These are phyloP conservation scores for Halcyon senegalensis DNA, from an alignment of 2,113 vertebrate species.

Conservation along the genomic window DNA sequence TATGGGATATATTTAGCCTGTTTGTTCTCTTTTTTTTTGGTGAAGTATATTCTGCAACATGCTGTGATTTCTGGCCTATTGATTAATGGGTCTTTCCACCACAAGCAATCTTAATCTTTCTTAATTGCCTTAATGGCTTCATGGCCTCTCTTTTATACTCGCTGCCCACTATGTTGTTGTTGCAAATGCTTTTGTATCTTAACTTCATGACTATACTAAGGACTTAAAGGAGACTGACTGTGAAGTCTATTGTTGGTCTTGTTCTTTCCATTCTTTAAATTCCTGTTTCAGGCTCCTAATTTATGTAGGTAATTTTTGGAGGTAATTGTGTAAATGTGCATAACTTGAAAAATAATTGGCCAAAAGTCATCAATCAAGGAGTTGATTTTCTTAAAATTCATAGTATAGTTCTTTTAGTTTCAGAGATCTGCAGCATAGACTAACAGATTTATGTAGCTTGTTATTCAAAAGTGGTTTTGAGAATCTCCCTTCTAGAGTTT, in stretches of 20 bases:
- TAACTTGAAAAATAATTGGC: slow-evolving; percentile 28
- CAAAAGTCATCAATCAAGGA: neutral
- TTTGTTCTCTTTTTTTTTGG: slow-evolving; percentile 16
- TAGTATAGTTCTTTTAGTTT: neutral
- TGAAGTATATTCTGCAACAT: slow-evolving; percentile 74
- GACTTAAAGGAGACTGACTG: slow-evolving; percentile 66
- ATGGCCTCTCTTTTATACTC: slow-evolving; percentile 71
- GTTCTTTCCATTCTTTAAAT: slow-evolving; percentile 58
- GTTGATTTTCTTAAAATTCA: neutral
- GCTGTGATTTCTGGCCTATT: slow-evolving; percentile 83
- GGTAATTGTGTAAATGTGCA: slow-evolving; percentile 36
- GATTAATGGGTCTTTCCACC: slow-evolving; percentile 80
- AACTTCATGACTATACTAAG: slow-evolving; percentile 71
- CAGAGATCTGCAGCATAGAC: neutral
- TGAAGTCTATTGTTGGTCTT: slow-evolving; percentile 65
- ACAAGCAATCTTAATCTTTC: slow-evolving; percentile 82
- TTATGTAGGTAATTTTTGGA: slow-evolving; percentile 10
- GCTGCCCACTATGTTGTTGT: slow-evolving; percentile 76
- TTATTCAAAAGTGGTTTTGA: neutral
- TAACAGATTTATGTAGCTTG: neutral
- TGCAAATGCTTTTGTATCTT: slow-evolving; percentile 78
- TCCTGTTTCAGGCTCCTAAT: slow-evolving; percentile 31
- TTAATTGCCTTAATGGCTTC: slow-evolving; percentile 84
- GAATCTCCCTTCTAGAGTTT: neutral
- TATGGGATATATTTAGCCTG: slow-evolving; percentile 62